A percentile compares a stretch with the other conserved stretches of the same genome.
These are phyloP conservation scores for Heptranchias perlo DNA, from an alignment of 2,113 vertebrate species.

Conservation along the genomic window DNA sequence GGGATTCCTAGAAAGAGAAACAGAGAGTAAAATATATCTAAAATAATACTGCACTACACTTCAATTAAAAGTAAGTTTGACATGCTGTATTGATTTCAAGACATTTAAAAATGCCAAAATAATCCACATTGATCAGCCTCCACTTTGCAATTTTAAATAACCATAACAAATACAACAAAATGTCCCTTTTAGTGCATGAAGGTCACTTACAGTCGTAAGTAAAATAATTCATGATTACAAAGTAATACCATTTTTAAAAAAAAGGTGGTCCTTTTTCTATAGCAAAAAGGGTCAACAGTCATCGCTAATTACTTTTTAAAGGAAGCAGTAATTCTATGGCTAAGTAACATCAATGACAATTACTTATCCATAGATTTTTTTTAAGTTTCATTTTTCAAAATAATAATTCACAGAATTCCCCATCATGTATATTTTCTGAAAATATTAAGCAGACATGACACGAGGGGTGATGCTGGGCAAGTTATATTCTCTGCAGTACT, in stretches of 20 bases:
- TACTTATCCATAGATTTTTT: neutral
- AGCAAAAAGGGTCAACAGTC: neutral
- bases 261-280: neutral
- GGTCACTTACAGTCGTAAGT: neutral
- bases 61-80: neutral
- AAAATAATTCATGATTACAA: neutral
- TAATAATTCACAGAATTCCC: neutral
- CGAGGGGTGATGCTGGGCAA: neutral
- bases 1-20: constrained; percentile 73
- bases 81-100: neutral
- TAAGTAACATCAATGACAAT: neutral
- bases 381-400: neutral
- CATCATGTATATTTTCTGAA: neutral
- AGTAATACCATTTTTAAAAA: neutral
- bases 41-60: too few relatives aligned
- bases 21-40: neutral
- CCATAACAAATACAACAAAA: neutral
- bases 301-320: neutral
- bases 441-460: neutral
- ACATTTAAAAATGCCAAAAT: neutral
- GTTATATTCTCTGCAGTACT: neutral
- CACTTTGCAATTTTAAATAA: neutral
- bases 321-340: neutral
- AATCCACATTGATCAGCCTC: neutral
- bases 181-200: neutral